phyloP scores from a whole-genome alignment of 2,113 vertebrate species.

The Ornithorhynchus anatinus region DNA sequence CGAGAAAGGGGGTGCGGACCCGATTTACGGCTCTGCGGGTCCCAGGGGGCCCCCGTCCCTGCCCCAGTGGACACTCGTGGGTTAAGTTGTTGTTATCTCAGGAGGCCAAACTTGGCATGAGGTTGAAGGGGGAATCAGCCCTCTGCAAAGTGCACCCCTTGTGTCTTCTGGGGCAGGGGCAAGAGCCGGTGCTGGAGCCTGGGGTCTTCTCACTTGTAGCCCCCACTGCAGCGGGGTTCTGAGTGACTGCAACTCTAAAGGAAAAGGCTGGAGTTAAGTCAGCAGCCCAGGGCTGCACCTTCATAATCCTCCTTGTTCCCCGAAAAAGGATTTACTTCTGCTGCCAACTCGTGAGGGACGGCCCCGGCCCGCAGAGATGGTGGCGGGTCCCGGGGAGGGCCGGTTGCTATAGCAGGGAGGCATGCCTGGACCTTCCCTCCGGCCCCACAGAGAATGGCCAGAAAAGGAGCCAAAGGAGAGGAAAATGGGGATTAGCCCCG shows the following conservation, averaged over 20 bases:
- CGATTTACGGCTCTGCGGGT: no score
- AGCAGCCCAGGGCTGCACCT: slow-evolving; percentile 85
- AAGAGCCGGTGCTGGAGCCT: slow-evolving; percentile 67
- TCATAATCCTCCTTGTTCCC: slow-evolving; percentile 94
- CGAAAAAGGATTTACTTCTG: slow-evolving; percentile 93
- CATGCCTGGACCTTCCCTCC: slow-evolving; percentile 87
- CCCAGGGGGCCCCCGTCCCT: no score
- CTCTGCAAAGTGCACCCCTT: slow-evolving; percentile 73
- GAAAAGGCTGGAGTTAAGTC: slow-evolving; percentile 90
- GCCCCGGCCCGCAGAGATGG: slow-evolving; percentile 86
- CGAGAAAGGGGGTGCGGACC: no score
- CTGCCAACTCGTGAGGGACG: slow-evolving; percentile 89
- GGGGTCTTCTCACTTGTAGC: slow-evolving; percentile 88
- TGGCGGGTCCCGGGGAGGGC: slow-evolving; percentile 89
- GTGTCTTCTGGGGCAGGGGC: slow-evolving; percentile 67
- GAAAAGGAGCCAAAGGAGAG: slow-evolving; percentile 79
- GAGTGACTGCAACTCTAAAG: slow-evolving; percentile 89
- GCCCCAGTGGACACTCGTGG: slow-evolving; percentile 57
- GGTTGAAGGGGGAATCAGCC: slow-evolving; percentile 94
- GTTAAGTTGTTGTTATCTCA: slow-evolving; percentile 90
- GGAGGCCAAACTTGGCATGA: slow-evolving; percentile 92
- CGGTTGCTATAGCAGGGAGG: slow-evolving; percentile 93
- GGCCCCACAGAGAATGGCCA: slow-evolving; percentile 80
- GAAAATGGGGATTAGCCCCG: slow-evolving; percentile 86
- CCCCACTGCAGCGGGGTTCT: slow-evolving; percentile 87